phyloP scores from a whole-genome alignment of 2,888 invertebrate species.

The Rhaphigaster nebulosa region DNA sequence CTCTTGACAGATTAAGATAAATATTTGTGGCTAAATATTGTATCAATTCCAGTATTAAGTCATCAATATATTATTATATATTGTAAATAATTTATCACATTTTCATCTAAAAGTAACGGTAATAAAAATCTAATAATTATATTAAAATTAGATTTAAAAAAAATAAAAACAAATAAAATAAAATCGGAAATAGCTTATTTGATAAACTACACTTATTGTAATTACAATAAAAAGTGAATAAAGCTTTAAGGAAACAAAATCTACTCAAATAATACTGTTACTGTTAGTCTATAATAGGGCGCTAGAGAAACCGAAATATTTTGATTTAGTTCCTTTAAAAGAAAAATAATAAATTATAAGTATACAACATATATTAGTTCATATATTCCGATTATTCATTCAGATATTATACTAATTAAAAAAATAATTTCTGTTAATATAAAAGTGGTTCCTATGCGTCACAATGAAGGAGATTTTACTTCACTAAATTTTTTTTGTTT shows the following conservation, averaged over 20 bases:
- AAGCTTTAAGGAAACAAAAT: background rate
- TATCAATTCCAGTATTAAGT: background rate
- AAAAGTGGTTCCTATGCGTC: constrained; percentile 7
- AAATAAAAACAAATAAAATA: background rate
- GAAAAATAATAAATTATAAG: background rate
- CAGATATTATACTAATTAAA: background rate
- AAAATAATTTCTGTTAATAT: constrained; percentile 12
- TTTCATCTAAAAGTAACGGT: background rate
- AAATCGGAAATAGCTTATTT: background rate
- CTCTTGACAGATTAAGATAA: background rate
- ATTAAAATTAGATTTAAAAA: background rate
- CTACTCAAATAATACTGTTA: constrained; percentile 35
- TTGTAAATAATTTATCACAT: constrained; percentile 18
- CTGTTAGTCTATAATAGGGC: background rate
- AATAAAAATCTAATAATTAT: background rate
- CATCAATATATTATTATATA: background rate
- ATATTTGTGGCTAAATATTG: background rate
- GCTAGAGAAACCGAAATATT: background rate
- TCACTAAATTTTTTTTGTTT: constrained; percentile 28
- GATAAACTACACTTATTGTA: background rate
- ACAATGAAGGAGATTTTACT: background rate
- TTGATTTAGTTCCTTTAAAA: constrained; percentile 24
- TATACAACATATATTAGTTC: background rate
- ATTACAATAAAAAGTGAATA: background rate
- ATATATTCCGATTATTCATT: constrained; percentile 18